phyloP scores from a whole-genome alignment of 2,113 vertebrate genomes.

The Rafetus swinhoei region DNA sequence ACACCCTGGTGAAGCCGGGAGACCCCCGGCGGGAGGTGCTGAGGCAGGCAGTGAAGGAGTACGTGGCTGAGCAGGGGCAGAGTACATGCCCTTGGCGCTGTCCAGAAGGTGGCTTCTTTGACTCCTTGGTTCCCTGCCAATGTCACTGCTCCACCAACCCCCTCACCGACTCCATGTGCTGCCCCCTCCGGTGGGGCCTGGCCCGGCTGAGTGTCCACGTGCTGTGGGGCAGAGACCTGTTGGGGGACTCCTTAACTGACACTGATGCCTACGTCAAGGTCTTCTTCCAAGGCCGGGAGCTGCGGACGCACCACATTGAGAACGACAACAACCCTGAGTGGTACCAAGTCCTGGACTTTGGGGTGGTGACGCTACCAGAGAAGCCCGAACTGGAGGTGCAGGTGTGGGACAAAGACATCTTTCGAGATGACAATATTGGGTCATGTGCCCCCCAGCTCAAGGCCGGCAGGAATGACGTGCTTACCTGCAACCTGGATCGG shows the following conservation, averaged over 20 bases:
- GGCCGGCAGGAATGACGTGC: no score
- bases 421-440: constrained; percentile 55
- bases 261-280: constrained; percentile 85
- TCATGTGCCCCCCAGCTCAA: not conserved
- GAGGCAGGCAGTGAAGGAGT: constrained; percentile 74
- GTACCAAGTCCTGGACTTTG: constrained; percentile 77
- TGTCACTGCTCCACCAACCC: constrained; percentile 79
- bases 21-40: constrained; percentile 66
- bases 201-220: constrained; percentile 78
- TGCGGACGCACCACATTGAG: constrained; percentile 71
- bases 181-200: constrained; percentile 78
- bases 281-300: not conserved
- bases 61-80: constrained; percentile 61
- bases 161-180: constrained; percentile 78
- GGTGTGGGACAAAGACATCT: constrained; percentile 86
- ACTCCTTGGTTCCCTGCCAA: constrained; percentile 71
- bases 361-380: constrained; percentile 37
- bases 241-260: constrained; percentile 76
- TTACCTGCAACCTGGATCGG: not conserved
- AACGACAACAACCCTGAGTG: constrained; percentile 72
- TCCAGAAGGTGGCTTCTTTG: constrained; percentile 60
- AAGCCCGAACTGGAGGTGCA: constrained; percentile 72
- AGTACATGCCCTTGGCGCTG: constrained; percentile 66
- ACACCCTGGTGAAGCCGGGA: constrained; percentile 70
- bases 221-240: constrained; percentile 62